Conservation (phyloP, 2,888 invertebrate species). For the Nudaria mundana region DNA sequence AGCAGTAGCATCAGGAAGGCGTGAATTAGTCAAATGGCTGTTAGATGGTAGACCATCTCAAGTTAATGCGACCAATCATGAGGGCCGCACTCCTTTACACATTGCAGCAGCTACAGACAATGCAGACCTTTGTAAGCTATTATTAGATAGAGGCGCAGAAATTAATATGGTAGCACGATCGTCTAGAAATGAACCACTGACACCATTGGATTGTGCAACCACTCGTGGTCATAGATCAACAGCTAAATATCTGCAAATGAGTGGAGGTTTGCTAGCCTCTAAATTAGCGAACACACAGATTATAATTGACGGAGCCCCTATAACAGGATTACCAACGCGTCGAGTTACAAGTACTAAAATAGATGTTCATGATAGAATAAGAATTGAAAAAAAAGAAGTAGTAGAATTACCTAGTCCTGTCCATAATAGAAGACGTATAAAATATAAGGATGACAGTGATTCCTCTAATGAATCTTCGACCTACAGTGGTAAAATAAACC, state of each 20-base stretch:
- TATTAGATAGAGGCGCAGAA: conserved; percentile 91
- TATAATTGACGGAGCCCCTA: conserved; percentile 66
- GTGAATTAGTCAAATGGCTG: conserved; percentile 94
- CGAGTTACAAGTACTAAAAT: conserved; percentile 78
- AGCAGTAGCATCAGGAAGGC: conserved; percentile 94
- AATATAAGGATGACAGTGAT: conserved; percentile 50
- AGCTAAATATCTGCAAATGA: conserved; percentile 95
- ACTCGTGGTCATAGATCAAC: conserved; percentile 93
- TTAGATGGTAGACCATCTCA: conserved; percentile 90
- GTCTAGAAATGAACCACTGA: conserved; percentile 91
- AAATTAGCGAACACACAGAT: conserved; percentile 81
- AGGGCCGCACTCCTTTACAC: conserved; percentile 95
- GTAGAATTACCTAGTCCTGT: conserved; percentile 72
- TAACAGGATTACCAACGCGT: conserved; percentile 67
- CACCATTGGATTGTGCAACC: conserved; percentile 95
- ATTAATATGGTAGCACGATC: conserved; percentile 92
- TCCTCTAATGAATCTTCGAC: conserved; percentile 73
- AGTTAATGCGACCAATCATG: conserved; percentile 94
- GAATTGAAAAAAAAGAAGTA: conserved; percentile 76
- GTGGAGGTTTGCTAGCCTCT: conserved; percentile 92
- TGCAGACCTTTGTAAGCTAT: conserved; percentile 93
- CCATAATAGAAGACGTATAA: conserved; percentile 50
- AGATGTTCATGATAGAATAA: conserved; percentile 71
- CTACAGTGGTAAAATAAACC: conserved; percentile 53
- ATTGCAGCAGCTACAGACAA: conserved; percentile 97